phyloP scores from a whole-genome alignment of 2,797 vertebrate species.

The Arrhamphus sclerolepis region DNA sequence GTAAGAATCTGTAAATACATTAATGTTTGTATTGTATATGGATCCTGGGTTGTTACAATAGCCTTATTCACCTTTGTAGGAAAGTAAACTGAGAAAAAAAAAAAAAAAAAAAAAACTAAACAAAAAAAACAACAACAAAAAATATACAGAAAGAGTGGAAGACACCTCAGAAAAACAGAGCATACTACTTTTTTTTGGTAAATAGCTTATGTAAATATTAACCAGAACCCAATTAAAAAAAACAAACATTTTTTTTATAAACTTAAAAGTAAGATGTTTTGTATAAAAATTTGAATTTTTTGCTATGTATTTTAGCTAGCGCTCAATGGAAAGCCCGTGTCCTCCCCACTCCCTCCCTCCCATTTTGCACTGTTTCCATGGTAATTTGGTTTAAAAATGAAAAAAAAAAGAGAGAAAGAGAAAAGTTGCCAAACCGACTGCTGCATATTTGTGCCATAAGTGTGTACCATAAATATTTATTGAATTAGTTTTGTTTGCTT shows the following conservation, averaged over 20 bases:
- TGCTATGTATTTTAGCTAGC: slow-evolving; percentile 99
- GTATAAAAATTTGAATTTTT: slow-evolving; percentile 99
- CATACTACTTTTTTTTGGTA: slow-evolving; percentile 92
- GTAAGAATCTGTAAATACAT: slow-evolving; percentile 98
- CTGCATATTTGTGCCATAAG: slow-evolving; percentile 99
- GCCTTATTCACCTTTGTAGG: slow-evolving; percentile 99
- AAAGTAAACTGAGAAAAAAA: slow-evolving; percentile 70
- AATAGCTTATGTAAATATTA: slow-evolving; percentile 99
- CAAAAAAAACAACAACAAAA: slow-evolving; percentile 51
- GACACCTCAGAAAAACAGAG: slow-evolving; percentile 78
- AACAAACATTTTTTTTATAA: slow-evolving; percentile 88
- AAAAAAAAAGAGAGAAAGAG: slow-evolving; percentile 51
- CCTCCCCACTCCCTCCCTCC: slow-evolving; percentile 84
- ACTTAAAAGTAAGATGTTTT: slow-evolving; percentile 98
- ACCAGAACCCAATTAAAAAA: slow-evolving; percentile 81
- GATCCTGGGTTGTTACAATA: slow-evolving; percentile 97
- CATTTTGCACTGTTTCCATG: slow-evolving; percentile 96
- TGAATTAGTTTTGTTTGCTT: slow-evolving; percentile 87
- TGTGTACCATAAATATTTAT: slow-evolving; percentile 99
- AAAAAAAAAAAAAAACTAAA: no score
- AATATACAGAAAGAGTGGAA: slow-evolving; percentile 74
- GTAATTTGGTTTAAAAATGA: slow-evolving; percentile 79
- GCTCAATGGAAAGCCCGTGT: slow-evolving; percentile 93
- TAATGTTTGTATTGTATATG: slow-evolving; percentile 96
- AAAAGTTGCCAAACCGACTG: slow-evolving; percentile 98